Base-by-base conservation (phyloP, 2,888 invertebrate genomes). In the Agonum fuliginosum region DNA sequence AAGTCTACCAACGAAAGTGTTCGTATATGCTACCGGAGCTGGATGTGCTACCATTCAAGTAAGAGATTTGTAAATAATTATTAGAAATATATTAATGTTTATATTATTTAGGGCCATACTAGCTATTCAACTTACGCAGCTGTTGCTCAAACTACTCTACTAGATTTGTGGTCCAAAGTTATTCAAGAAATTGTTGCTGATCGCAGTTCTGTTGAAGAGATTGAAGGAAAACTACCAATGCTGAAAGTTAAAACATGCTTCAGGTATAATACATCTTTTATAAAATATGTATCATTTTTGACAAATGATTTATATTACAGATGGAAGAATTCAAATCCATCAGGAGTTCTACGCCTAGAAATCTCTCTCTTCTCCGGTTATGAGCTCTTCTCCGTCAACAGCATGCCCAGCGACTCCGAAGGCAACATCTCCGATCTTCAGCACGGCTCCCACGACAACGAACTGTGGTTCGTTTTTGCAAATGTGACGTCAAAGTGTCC, bases 31-130 rank as follows among this genome's bases (percentile, higher is more conserved):
- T 1, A 92, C 92, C 0, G 92, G 92, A 0, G 92, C 92, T 17
- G 92, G 92, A 0, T 92, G 92, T 83, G 92, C 92, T 69, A 92
- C 92, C 41, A 91, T 92, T 1, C 91, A 92, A 88, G 92, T 91
- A 81, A 76, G 74, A 79, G 8, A n/a, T 12, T 54, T 54, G n/a
- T 24, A 58, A 67, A 67, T 37, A 27, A 24, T 2, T 5, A 24
- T 48, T 48, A 1, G 8, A 1, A 37, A 37, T 20, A 41, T 12
- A 10, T 67, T 69, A 4, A 48, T 43, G 41, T 12, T 54, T 1
- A 22, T 54, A 19, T 62, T 62, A 30, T 51, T 83, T 83, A 91
- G 91, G 91, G 92, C 0, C 90, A 89, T 70, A 91, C 91, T 24
- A 87, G 89, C 0, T 92, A 91, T 81, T 91, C 91, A 0, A 91